Evolutionary conservation across 1,140 invertebrate genomes (phyloP), one percentile per base, ranked within the genome.

Genomic region (Anadara kagoshimensis): DNA sequence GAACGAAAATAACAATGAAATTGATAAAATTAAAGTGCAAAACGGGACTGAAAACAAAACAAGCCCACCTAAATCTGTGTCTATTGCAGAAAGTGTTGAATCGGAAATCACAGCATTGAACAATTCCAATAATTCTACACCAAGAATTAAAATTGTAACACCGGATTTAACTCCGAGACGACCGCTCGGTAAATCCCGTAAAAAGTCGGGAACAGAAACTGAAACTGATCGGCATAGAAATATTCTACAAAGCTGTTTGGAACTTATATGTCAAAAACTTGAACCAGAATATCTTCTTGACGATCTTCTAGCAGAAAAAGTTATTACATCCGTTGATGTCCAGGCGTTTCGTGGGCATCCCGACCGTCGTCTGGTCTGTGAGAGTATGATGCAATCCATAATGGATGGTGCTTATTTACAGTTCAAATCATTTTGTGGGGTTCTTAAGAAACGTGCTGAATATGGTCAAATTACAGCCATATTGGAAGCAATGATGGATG

Each of bases 221-320:
- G 78, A 81, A 14, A 63, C 70, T 20, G 79, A 82, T 26, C 64
- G 83, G 51, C 85, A 87, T 63, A 75, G 72, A 56, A 63, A 81
- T 24, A 83, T 87, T 53, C 72, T 85, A 51, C 82, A 82, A 69
- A 84, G 80, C 75, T 65, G 81, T 14, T 58, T 69, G 36, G 85
- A 85, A 56, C 76, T 87, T 10, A 58, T 87, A 18, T 81, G 82
- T 71, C 85, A 87, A 62, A 76, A 80, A 20, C 41, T 87, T 3
- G 80, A 85, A 57, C 83, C 85, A 5, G 79, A 75, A 53, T 71
- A 77, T 8, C 57, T 87, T 18, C 49, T 87, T 20, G 78, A 85
- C 18, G 71, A 80, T 1, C 65, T 87, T n/a, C 58, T 77, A 53
- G 68, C 68, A 3, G 57, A 74, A 11, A 63, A 78, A 10, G 73